Base-by-base conservation (phyloP, 2,888 invertebrate genomes). In the Papilio elwesi region DNA sequence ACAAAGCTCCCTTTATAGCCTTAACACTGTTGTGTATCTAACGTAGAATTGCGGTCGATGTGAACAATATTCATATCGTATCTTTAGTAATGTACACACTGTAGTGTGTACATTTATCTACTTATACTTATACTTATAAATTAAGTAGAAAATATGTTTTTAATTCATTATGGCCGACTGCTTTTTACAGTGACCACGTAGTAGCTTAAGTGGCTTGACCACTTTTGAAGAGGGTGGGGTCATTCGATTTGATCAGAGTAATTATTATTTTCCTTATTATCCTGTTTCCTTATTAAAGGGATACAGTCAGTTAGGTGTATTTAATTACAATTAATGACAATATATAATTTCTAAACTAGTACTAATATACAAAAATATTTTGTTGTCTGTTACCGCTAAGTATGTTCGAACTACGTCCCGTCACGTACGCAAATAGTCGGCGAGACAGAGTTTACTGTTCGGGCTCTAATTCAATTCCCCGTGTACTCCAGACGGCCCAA, bases 401-500 rank as follows among this genome's bases (percentile, higher is more conserved):
- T 69, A 64, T 65, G 68, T 76, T 75, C 76, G 68, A 74, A 71
- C 74, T 74, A 68, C 78, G 68, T 73, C 71, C 73, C 76, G 78
- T 78, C 84, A 85, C 84, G 85, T 86, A 79, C 82, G 83, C 83
- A 87, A 87, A 87, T 82, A 86, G 77, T 78, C 68, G 76, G 71
- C 79, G 79, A 83, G 83, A 82, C 82, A 73, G 80, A 81, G 81
- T 83, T 86, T 83, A 82, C 87, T 82, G 84, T 84, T 83, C 80
- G 80, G 81, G 81, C 77, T 82, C 82, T 90, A 90, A 91, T 91
- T 90, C 87, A 90, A 91, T 92, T 89, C 85, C 81, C 83, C 80
- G 83, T 85, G 85, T 89, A 87, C 87, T 87, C 43, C 89, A 87
- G 89, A 88, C 88, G 78, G 86, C 87, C 88, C 88, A 90, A 91